Evolutionary conservation across 2,888 invertebrate genomes (phyloP).

Genomic region (Xestoiulus laeticollis): DNA sequence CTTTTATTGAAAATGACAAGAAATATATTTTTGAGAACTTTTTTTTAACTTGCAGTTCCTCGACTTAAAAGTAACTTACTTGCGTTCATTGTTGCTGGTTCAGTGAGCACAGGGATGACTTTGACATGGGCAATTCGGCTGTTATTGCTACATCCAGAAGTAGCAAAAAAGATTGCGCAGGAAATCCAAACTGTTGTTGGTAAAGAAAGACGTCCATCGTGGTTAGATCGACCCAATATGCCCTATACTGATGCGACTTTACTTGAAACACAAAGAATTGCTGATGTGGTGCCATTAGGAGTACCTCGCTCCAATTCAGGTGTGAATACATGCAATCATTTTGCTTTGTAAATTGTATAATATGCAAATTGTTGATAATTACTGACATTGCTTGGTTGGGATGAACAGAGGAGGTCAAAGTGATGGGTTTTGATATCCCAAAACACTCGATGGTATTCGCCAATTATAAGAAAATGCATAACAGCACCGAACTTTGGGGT

Average conservation of each 20-base stretch:
- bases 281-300: conserved; percentile 44
- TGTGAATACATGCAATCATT: background rate
- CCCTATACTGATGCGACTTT: conserved; percentile 39
- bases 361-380: too few relatives aligned
- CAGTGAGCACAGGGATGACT: conserved; percentile 39
- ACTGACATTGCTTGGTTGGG: background rate
- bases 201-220: conserved; percentile 40
- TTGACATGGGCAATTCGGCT: conserved; percentile 35
- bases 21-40: too few relatives aligned
- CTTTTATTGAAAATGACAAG: background rate
- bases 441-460: background rate
- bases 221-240: conserved; percentile 25
- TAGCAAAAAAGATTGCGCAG: background rate
- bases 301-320: conserved; percentile 38
- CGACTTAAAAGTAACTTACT: background rate
- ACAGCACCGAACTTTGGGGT: conserved; percentile 17
- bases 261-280: conserved; percentile 42
- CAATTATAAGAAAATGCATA: conserved; percentile 6
- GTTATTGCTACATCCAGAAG: conserved; percentile 28
- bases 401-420: background rate
- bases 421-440: conserved; percentile 44
- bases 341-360: too few relatives aligned
- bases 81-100: conserved; percentile 43
- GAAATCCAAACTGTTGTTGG: conserved; percentile 46
- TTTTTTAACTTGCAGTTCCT: background rate